phyloP scores from a whole-genome alignment of 2,797 vertebrate genomes.

The Cossypha niveicapilla region DNA sequence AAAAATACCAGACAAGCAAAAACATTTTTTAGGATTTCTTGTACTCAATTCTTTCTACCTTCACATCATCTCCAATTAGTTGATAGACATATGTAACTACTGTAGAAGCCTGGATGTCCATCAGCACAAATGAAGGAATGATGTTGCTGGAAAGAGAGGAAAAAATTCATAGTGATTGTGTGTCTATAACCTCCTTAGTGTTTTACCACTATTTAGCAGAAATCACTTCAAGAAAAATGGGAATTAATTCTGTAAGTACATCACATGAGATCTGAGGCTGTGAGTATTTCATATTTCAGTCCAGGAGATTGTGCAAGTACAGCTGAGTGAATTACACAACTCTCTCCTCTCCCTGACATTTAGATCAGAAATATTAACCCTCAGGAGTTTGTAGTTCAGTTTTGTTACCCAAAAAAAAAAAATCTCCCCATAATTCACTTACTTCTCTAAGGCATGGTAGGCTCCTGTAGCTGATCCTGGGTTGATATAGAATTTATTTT shows the following conservation, averaged over 20 bases:
- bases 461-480: conserved; percentile 97
- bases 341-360: background rate
- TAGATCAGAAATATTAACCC: background rate
- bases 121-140: conserved; percentile 97
- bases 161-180: background rate
- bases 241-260: background rate
- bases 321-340: background rate
- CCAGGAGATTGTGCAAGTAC: background rate
- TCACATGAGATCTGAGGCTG: background rate
- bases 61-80: conserved; percentile 96
- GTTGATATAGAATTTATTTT: conserved; percentile 99
- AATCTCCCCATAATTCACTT: background rate
- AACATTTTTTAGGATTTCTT: conserved; percentile 86
- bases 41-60: conserved; percentile 98
- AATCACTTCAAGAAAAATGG: background rate
- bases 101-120: conserved; percentile 99
- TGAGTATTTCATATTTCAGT: background rate
- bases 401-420: background rate
- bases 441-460: conserved; percentile 96
- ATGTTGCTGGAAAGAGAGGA: conserved; percentile 85
- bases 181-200: background rate
- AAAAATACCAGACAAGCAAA: conserved; percentile 30
- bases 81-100: conserved; percentile 99
- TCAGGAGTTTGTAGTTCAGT: background rate
- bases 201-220: background rate